Evolutionary conservation across 2,113 vertebrate species (phyloP), one percentile per base, ranked within the genome.

Genomic region (Ammodytes marinus): DNA sequence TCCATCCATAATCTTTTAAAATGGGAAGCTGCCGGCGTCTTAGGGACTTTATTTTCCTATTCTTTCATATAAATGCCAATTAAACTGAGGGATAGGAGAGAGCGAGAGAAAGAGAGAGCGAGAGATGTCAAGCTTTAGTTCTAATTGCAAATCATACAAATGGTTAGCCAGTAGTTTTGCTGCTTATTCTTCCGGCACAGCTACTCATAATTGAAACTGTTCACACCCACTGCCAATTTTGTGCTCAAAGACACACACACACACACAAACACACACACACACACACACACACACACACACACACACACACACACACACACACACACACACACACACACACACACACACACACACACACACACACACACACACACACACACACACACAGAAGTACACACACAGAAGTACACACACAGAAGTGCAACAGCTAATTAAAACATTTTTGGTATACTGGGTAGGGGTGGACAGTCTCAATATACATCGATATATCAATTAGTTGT

Each of bases 141-240:
- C 77, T 92, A 94, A 92, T 93, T 91, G 74, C 54, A 82, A 91
- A 91, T 85, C 78, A 94, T 87, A 90, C 74, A 93, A 89, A 92
- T 85, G 86, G 83, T 79, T 87, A 74, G 83, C 71, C 88, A 84
- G 79, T 80, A 77, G 78, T 81, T 85, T 68, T 39, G 59, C 80
- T 77, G 74, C 71, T 78, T 81, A 63, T 74, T 87, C 73, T 77
- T 87, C 72, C 70, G 85, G 78, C 69, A 65, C 58, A 39, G 76
- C 80, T 69, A 57, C 76, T 84, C 79, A 86, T 91, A 90, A 93
- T 91, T 91, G 87, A 84, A 89, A 84, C 73, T 69, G 15, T 52
- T 61, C 50, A 67, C 52, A 27, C 50, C 64, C 52, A 27, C 35
- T 76, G 83, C 84, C 87, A 91, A 83, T 76, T 77, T 43, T 68